Conservation (phyloP, 2,888 invertebrate genomes). For the Drosophila conformis region DNA sequence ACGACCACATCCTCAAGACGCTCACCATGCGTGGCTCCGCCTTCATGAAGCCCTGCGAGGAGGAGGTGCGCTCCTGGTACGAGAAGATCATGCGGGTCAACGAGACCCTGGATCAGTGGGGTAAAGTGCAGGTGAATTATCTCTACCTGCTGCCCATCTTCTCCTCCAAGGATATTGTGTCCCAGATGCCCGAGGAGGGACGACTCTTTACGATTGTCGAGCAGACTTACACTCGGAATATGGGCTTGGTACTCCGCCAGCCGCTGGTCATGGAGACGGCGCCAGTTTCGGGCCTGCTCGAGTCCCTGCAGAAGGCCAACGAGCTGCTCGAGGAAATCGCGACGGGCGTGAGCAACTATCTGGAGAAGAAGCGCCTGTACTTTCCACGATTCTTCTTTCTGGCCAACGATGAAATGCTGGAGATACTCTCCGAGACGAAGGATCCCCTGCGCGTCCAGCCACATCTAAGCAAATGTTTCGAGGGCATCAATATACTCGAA, state of each 20-base stretch:
- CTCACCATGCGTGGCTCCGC: slow-evolving; percentile 90
- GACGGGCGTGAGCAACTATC: slow-evolving; percentile 88
- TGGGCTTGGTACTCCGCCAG: slow-evolving; percentile 81
- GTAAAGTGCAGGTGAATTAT: slow-evolving; percentile 88
- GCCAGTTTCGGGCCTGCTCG: slow-evolving; percentile 88
- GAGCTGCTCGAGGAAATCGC: slow-evolving; percentile 87
- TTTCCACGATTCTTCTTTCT: slow-evolving; percentile 92
- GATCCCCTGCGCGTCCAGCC: slow-evolving; percentile 87
- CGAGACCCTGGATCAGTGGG: slow-evolving; percentile 88
- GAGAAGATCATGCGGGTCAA: slow-evolving; percentile 86
- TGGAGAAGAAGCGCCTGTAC: slow-evolving; percentile 88
- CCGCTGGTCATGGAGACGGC: slow-evolving; percentile 85
- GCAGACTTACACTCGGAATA: slow-evolving; percentile 85
- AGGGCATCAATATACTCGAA: slow-evolving; percentile 87
- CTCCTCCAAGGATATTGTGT: slow-evolving; percentile 88
- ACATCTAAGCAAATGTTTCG: slow-evolving; percentile 89
- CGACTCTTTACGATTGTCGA: slow-evolving; percentile 86
- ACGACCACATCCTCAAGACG: slow-evolving; percentile 90
- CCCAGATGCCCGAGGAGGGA: slow-evolving; percentile 89
- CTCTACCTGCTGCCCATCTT: slow-evolving; percentile 89
- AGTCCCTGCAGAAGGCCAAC: slow-evolving; percentile 88
- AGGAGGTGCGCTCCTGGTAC: slow-evolving; percentile 87
- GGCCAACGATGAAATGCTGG: slow-evolving; percentile 90
- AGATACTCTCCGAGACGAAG: slow-evolving; percentile 89
- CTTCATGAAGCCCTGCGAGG: slow-evolving; percentile 88